Base-by-base conservation (phyloP, 2,888 invertebrate genomes). In the Osmoderma eremita region DNA sequence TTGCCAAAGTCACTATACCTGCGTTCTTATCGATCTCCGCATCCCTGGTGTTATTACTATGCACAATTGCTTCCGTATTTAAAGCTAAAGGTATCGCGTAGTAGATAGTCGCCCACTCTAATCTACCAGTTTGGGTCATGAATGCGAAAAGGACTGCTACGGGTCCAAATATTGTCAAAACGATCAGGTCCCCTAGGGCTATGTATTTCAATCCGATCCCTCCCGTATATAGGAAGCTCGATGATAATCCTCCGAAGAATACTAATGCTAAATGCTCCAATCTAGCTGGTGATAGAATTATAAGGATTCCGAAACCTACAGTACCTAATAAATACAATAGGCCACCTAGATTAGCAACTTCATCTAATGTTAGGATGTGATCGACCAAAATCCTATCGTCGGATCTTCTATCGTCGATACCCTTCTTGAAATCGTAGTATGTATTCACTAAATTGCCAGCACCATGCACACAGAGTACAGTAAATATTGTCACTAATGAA, bases 391-490 rank as follows among this genome's bases (percentile, higher is more conserved):
- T 97, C 78, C 97, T 87, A 79, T 97, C 97, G 79, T 97, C 97
- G 73, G 95, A 94, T 84, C 93, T 95, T 70, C 93, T 88, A 79
- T 92, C 93, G 81, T 98, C 97, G 65, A 97, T 95, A 94, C 97
- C 97, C 84, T 94, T 94, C 36, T 94, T 90, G 79, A 93, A 98
- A 82, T 98, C 97, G 80, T 92, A 97, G 81, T 97, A 97, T 0
- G 97, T 97, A 82, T 97, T 97, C 20, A 98, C 97, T 42, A 97
- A 91, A 83, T 98, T 98, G 62, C 97, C 97, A 69, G 97, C 97
- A 69, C 96, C 95, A 80, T 98, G 97, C 2, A 97, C 97, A 0
- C 93, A 93, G 68, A 96, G 87, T 18, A 95, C 91, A 2, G 95
- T 96, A 75, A 94, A 88, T 56, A 94, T 85, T 1, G 96, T 95